Evolutionary conservation across 2,888 invertebrate species (phyloP), one percentile per base, ranked within the genome.

Genomic region (Leptinotarsa tumamoca): DNA sequence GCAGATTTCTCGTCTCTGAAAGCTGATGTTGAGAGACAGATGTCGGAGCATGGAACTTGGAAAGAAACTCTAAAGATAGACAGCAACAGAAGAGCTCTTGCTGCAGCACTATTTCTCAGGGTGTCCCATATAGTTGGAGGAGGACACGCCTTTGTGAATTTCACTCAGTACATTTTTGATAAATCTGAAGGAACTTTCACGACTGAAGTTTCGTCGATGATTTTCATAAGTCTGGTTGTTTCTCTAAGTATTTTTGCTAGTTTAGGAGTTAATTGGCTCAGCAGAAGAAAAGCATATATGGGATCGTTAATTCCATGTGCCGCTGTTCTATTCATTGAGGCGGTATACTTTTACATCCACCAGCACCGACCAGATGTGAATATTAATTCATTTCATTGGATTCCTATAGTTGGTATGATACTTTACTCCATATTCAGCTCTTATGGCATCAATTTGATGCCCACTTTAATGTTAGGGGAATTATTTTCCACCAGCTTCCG

Each of bases 71-170:
- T 86, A 63, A 73, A 68, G 15, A 84, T 86, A 54, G 51, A 67
- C 4, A 83, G 83, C 56, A 86, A 87, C 67, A 77, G 84, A 70
- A 85, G 79, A 74, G 85, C 86, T 2, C 71, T 87, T 14, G 68
- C 80, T 17, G 84, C 86, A 23, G 84, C 83, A 13, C 72, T 82
- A 17, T 83, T 86, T 66, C 71, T 86, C n/a, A 79, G 87, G 73
- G 77, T 80, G 5, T 82, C 84, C 17, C 86, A 87, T 78, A 86
- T 86, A 75, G 75, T 87, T 13, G 80, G 82, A n/a, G 87, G 87
- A 13, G 80, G 84, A 49, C 74, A 80, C 3, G 80, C 83, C 2
- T 85, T 87, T 74, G 76, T 79, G 2, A 80, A 82, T 0, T 86
- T 86, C 68, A 83, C 85, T 1, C 85, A 86, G 69, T 82, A 82